phyloP scores from a whole-genome alignment of 2,797 vertebrate genomes.

The Bucorvus abyssinicus region DNA sequence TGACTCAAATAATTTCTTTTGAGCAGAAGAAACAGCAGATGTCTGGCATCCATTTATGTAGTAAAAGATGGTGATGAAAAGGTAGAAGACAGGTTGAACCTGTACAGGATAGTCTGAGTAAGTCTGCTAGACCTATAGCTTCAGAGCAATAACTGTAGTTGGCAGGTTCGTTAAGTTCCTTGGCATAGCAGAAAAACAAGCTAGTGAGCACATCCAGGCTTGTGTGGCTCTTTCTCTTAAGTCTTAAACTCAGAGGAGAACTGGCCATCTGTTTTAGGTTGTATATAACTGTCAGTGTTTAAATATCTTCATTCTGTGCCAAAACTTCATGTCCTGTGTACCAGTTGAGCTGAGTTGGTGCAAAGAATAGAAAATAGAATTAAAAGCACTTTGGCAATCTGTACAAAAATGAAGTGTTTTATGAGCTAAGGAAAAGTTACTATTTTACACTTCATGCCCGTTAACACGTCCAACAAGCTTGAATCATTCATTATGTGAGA shows the following conservation, averaged over 20 bases:
- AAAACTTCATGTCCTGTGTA: not conserved
- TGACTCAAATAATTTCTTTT: not conserved
- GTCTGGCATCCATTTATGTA: not conserved
- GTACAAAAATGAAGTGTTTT: not conserved
- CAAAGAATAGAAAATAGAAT: conserved; percentile 4
- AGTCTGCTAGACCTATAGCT: not conserved
- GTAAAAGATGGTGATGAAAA: not conserved
- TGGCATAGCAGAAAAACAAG: not conserved
- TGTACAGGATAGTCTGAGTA: not conserved
- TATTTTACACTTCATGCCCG: not conserved
- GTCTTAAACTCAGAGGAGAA: not conserved
- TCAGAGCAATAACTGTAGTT: not conserved
- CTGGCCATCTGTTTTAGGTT: not conserved
- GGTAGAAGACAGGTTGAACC: not conserved
- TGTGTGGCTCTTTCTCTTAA: not conserved
- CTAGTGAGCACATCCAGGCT: not conserved
- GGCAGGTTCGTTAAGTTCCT: not conserved
- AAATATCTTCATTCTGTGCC: not conserved
- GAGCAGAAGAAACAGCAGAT: not conserved
- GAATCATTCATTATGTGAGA: conserved; percentile 11
- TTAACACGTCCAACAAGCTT: not conserved
- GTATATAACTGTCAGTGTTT: not conserved
- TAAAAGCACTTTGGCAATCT: not conserved
- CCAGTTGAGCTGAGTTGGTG: not conserved
- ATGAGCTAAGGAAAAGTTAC: not conserved